Conservation (phyloP, 2,113 vertebrate genomes). For the Actenoides hombroni region DNA sequence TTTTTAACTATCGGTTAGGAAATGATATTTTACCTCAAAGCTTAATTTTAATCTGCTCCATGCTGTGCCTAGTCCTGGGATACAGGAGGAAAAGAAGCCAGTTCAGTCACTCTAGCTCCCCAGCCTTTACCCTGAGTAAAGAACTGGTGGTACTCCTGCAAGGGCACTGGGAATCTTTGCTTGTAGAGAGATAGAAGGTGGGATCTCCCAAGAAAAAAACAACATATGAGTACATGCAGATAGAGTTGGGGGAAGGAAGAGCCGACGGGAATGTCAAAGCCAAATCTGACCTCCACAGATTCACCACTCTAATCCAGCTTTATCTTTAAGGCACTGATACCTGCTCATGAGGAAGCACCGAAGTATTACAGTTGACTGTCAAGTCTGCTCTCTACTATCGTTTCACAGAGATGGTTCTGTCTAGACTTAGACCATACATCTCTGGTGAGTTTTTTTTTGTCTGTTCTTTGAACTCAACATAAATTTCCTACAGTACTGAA, state of each 20-base stretch:
- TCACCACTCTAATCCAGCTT: neutral
- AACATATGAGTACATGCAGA: rapidly evolving
- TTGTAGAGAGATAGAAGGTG: neutral
- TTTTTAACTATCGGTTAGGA: neutral
- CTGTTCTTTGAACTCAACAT: neutral
- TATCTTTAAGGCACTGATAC: neutral
- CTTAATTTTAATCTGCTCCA: neutral
- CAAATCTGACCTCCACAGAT: neutral
- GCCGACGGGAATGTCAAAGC: neutral
- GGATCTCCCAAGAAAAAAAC: neutral
- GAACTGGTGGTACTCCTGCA: neutral
- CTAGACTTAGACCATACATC: neutral
- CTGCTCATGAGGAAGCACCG: neutral
- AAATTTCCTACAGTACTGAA: neutral
- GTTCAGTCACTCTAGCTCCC: neutral
- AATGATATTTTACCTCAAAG: neutral
- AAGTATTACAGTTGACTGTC: neutral
- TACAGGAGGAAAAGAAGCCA: neutral
- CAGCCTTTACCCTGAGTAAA: neutral
- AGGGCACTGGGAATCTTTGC: neutral
- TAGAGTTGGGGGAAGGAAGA: neutral
- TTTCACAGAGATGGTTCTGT: neutral
- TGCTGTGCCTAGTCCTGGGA: neutral
- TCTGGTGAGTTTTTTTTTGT: neutral
- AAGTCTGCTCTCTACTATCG: neutral